Base-by-base conservation (phyloP, 1,140 invertebrate genomes). In the Drosophila arawakana region DNA sequence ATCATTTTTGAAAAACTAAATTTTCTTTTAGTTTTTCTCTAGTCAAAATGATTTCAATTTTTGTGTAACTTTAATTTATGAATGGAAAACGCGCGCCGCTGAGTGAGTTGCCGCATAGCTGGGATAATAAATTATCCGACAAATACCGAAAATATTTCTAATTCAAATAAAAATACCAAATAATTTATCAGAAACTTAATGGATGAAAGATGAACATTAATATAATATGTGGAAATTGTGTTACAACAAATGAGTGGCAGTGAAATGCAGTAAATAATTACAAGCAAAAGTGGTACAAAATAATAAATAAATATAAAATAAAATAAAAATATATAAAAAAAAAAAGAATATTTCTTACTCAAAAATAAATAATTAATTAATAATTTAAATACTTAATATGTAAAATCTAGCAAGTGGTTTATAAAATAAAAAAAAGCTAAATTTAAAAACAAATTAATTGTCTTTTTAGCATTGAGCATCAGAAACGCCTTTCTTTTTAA, bases 61-160 rank as follows among this genome's bases (percentile, higher is more conserved):
- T 55, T 70, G 62, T 85, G 82, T 76, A 85, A 82, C 76, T 76
- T 79, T 70, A 86, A 85, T 85, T 85, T 85, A 85, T 88, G 83
- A 78, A 82, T 83, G 76, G 44, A 79, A 62, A 62, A 71, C 70
- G 78, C 78, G 73, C 25, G 25, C 25, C 0, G 25, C 35, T 57
- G 78, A 81, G 71, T 71, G 79, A 81, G 63, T 69, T 65, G 71
- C 59, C 52, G 68, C 34, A 58, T 58, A 13, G 62, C 81, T 78
- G 50, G 4, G 41, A 76, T 63, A 72, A 85, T 85, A 85, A 85
- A 85, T 85, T 85, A 88, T 55, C 37, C 46, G 58, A 49, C 35
- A 73, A 80, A 83, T 83, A 72, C 80, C 80, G 71, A 49, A 69
- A 58, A 82, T 79, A 76, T 70, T 77, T 79, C 30, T 60, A 55